A percentile compares a stretch with the other conserved stretches of the same genome.
These are phyloP conservation scores for Etheostoma perlongum DNA, from an alignment of 2,797 vertebrate species.

Conservation along the genomic window DNA sequence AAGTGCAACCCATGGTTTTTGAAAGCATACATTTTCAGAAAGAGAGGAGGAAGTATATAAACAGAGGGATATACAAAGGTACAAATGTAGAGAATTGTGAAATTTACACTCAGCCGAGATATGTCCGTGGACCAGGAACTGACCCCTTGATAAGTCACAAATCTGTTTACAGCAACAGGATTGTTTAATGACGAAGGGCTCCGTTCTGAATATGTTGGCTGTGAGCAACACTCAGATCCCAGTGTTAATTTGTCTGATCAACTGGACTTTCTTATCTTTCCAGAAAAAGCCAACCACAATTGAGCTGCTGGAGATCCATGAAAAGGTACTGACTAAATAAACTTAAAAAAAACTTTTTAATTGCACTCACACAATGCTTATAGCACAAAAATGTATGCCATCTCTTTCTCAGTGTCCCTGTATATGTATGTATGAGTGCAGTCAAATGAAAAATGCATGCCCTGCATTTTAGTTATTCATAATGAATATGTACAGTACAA, in stretches of 20 bases:
- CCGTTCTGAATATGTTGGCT: neutral
- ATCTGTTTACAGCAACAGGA: neutral
- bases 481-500: neutral
- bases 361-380: neutral
- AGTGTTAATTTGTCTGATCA: neutral
- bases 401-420: neutral
- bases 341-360: too few species aligned
- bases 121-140: neutral
- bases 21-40: neutral
- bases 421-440: neutral
- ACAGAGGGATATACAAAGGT: neutral
- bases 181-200: neutral
- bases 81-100: neutral
- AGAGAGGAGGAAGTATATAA: neutral
- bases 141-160: neutral
- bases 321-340: conserved; percentile 87
- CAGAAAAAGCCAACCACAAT: conserved; percentile 93
- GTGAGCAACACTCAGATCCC: neutral
- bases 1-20: neutral
- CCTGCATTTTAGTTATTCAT: neutral
- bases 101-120: neutral
- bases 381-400: neutral
- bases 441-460: neutral
- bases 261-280: conserved; percentile 47
- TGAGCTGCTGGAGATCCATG: conserved; percentile 93